phyloP scores from a whole-genome alignment of 53 echinoderm and acorn worm species.

The Henricia sp. region DNA sequence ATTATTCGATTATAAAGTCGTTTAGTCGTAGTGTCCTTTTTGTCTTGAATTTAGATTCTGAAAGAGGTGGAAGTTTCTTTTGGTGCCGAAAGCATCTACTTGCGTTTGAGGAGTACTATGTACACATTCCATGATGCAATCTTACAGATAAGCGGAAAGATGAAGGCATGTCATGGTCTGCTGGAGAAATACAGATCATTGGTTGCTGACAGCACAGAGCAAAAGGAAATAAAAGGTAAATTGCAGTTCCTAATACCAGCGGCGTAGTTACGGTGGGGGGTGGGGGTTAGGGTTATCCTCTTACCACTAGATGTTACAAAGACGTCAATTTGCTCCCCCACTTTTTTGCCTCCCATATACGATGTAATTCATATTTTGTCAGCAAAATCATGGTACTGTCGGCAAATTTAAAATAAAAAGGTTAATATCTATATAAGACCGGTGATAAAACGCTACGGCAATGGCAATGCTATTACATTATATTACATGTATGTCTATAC shows the following conservation, averaged over 20 bases:
- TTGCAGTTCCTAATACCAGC: neutral
- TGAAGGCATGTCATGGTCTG: conserved; percentile 20
- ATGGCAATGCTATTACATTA: neutral
- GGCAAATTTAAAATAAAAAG: neutral
- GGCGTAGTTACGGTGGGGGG: neutral
- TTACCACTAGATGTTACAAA: neutral
- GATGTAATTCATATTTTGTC: too few relatives aligned
- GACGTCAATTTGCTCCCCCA: too few relatives aligned
- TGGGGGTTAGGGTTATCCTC: neutral
- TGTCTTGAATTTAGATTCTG: too few relatives aligned
- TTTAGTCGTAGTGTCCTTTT: neutral
- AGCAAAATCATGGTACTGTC: too few relatives aligned
- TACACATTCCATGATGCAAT: too few relatives aligned
- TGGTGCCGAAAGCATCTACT: conserved; percentile 18
- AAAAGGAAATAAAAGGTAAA: too few relatives aligned
- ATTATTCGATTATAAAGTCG: neutral
- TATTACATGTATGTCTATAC: neutral
- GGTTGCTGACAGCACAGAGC: too few relatives aligned
- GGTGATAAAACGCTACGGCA: neutral
- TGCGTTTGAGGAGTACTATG: too few relatives aligned
- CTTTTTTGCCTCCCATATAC: too few relatives aligned
- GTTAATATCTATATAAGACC: neutral
- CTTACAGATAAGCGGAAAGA: neutral
- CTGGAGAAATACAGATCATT: conserved; percentile 14
- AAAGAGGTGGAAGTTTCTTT: conserved; percentile 18